Base-by-base conservation (phyloP, 2,113 vertebrate genomes). In the human region DNA sequence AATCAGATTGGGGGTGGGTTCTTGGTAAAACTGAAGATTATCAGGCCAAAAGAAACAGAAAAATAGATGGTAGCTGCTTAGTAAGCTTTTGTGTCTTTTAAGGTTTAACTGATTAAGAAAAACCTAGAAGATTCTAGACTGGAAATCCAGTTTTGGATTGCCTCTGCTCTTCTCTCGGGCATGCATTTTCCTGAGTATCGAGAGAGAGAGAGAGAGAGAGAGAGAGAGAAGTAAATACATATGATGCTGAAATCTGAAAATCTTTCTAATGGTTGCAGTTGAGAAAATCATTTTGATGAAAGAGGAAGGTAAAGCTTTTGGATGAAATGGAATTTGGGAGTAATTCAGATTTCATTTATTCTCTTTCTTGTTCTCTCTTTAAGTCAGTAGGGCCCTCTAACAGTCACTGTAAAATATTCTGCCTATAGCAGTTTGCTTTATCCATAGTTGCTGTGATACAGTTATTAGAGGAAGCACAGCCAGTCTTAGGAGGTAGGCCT, bases 221-320 rank as follows among this genome's bases (percentile, higher is more conserved):
- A 17, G 2, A 40, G 38, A 80, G 40, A n/a, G 59, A 9, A 22
- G 61, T 82, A 78, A 66, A 90, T 12, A 32, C 82, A 90, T 59
- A 64, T 8, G 16, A 11, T 30, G 12, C 9, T 72, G 50, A 50
- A 83, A 81, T 92, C 32, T 73, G 27, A 87, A 95, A 55, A 45
- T 32, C 48, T 52, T 94, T 93, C 83, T 90, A 76, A 83, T 8
- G 8, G 18, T 38, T 85, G 40, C 70, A 75, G 45, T 48, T 30
- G 75, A 50, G 43, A 90, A 90, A 93, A 81, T 80, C 30, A 55
- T 86, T 89, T 82, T 90, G 43, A 89, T 61, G 57, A 38, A 91
- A 80, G 27, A 84, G 7, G 70, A 86, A 90, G 64, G 64, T 17
- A 81, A n/a, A 80, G 50, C 38, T 93, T 70, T 76, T 2, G 88